Conservation (phyloP, 2,113 vertebrate species). For the Amphilophus citrinellus region DNA sequence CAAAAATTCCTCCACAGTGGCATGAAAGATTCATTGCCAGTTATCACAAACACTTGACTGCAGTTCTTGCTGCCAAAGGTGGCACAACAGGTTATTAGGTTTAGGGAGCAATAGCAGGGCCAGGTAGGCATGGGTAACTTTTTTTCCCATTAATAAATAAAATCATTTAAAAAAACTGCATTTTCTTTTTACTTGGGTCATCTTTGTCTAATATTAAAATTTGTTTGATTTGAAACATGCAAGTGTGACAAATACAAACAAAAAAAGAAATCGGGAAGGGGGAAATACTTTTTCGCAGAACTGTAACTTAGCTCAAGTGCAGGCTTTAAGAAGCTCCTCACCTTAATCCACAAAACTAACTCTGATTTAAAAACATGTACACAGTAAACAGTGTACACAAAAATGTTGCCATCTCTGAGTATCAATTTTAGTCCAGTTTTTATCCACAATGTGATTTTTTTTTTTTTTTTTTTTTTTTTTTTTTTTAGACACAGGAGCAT, state of each 20-base stretch:
- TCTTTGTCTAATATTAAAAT: neutral
- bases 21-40: neutral
- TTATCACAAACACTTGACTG: neutral
- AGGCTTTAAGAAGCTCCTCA: neutral
- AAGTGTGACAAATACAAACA: neutral
- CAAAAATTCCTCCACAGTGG: neutral
- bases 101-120: neutral
- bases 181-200: neutral
- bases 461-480: neutral
- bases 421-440: neutral
- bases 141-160: neutral
- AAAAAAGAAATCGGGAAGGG: neutral
- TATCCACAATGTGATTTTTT: neutral
- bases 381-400: neutral
- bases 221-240: neutral
- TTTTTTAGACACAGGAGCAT: neutral
- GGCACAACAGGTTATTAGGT: too few species aligned
- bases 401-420: neutral
- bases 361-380: fast-evolving
- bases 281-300: neutral
- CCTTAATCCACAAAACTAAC: neutral
- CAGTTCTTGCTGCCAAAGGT: neutral
- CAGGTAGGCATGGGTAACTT: neutral
- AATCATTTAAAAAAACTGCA: neutral
- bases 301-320: neutral